Evolutionary conservation across 2,113 vertebrate species (phyloP).

Genomic region (Loxodonta africana): DNA sequence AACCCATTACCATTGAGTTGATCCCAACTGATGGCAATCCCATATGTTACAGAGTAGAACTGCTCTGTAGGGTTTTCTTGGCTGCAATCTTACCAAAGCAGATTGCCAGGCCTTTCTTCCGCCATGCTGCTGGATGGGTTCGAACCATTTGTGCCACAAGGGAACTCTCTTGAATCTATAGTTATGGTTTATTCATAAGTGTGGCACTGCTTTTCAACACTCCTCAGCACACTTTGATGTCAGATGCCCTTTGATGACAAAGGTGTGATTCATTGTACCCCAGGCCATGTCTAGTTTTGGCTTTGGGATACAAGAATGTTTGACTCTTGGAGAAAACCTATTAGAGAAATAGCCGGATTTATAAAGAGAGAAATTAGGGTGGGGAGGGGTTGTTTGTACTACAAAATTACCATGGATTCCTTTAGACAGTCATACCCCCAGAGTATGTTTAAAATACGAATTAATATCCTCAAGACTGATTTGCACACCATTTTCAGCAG

Average conservation of each 20-base stretch:
- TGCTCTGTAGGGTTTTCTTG: neutral
- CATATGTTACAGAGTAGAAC: neutral
- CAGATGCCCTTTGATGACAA: neutral
- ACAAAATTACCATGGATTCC: neutral
- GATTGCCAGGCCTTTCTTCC: neutral
- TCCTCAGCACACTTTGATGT: neutral
- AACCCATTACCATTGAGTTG: neutral
- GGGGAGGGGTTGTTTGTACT: neutral
- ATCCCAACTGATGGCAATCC: neutral
- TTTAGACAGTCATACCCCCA: neutral
- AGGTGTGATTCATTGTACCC: neutral
- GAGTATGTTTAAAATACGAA: neutral
- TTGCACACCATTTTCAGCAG: neutral
- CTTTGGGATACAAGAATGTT: neutral
- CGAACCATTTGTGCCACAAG: neutral
- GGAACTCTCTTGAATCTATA: neutral
- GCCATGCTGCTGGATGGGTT: neutral
- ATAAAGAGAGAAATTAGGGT: neutral
- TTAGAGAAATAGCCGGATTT: neutral
- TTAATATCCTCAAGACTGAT: neutral
- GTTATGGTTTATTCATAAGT: neutral
- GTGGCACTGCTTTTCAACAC: neutral
- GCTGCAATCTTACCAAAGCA: neutral
- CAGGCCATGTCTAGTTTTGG: neutral
- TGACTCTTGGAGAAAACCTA: neutral